Percentiles rank a stretch among this genome's conserved stretches.
Conservation (phyloP, 2,113 vertebrate genomes). For the Rattus rattus region DNA sequence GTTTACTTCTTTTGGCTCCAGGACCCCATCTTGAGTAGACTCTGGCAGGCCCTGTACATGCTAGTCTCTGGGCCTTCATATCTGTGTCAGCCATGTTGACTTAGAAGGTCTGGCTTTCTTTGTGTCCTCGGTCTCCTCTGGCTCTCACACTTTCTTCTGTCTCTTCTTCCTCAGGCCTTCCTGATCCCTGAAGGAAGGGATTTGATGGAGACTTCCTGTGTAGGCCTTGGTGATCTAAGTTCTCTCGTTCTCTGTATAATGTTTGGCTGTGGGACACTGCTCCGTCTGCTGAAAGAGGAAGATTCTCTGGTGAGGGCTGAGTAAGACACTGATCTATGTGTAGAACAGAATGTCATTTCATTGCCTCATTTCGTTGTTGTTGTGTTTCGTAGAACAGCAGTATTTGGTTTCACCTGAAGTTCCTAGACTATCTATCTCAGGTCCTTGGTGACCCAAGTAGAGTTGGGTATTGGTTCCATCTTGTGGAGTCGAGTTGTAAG, state of each 20-base stretch:
- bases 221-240: background rate
- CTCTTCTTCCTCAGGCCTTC: too few species aligned
- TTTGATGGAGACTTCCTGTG: background rate
- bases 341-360: background rate
- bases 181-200: background rate
- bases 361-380: background rate
- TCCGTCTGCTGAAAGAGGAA: background rate
- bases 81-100: background rate
- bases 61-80: background rate
- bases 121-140: too few species aligned
- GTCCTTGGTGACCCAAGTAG: background rate
- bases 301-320: background rate
- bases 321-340: background rate
- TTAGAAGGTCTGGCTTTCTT: background rate
- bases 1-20: background rate
- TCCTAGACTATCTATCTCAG: background rate
- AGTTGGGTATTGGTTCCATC: background rate
- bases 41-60: background rate
- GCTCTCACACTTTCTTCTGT: too few species aligned
- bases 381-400: background rate
- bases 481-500: background rate
- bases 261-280: background rate
- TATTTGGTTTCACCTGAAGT: background rate
- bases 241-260: background rate
- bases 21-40: background rate